Evolutionary conservation across 1,140 invertebrate genomes (phyloP).

Genomic region (Scaptomyza montana): DNA sequence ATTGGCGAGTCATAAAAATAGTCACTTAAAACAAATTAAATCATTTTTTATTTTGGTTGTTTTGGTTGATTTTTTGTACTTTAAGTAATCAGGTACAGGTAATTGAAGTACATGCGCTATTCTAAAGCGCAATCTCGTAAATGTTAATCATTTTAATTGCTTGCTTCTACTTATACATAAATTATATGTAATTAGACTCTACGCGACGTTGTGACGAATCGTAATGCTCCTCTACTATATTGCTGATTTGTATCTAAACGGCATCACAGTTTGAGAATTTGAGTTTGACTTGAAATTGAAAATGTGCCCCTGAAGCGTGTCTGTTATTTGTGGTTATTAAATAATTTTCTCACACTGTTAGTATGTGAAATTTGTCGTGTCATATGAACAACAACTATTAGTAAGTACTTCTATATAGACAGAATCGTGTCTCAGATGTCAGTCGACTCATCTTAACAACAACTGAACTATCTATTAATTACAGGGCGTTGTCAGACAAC

Average conservation of each 20-base stretch:
- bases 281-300: conserved; percentile 37
- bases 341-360: conserved; percentile 70
- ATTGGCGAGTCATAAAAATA: neutral
- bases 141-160: conserved; percentile 45
- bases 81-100: conserved; percentile 17
- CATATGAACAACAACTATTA: conserved; percentile 34
- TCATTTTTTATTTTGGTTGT: conserved; percentile 1
- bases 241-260: conserved; percentile 45
- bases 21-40: conserved; percentile 9
- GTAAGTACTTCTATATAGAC: conserved; percentile 9
- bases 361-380: conserved; percentile 16
- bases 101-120: conserved; percentile 3
- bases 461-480: conserved; percentile 4
- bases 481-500: neutral
- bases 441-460: neutral
- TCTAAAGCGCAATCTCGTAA: conserved; percentile 19
- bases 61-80: conserved; percentile 16
- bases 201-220: conserved; percentile 16
- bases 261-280: conserved; percentile 44
- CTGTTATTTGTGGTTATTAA: conserved; percentile 72
- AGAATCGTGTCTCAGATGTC: conserved; percentile 4
- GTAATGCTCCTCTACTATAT: conserved; percentile 10
- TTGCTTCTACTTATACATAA: conserved; percentile 60
- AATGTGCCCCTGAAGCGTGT: conserved; percentile 49
- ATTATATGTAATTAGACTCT: conserved; percentile 64